Evolutionary conservation across 1,140 invertebrate species (phyloP), one percentile per base, ranked within the genome.

Genomic region (Drosophila teissieri): DNA sequence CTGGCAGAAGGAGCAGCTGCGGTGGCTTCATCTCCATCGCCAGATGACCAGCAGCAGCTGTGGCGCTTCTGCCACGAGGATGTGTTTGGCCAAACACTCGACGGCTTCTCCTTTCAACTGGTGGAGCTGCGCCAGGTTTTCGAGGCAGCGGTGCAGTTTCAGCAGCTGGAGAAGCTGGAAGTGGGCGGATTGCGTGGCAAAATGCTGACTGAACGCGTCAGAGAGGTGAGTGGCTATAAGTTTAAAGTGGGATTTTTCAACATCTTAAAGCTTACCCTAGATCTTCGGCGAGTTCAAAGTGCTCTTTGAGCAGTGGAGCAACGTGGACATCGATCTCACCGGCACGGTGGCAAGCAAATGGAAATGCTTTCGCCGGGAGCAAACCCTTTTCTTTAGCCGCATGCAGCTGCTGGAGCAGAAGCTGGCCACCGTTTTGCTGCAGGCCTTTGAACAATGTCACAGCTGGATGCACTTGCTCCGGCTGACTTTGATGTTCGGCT

Each of bases 91-190:
- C 91, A 95, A 67, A 82, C 90, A 57, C 94, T 95, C 57, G 93
- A 95, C 64, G 93, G 94, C 76, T 96, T 96, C 91, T 81, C 94
- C 11, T 91, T 94, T 42, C 93, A 96, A 68, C 92, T 94, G 3
- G 42, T 70, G 15, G 74, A 93, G 54, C 85, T 94, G 15, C 91
- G 96, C 93, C 91, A 93, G 19, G 93, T 97, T 69, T 95, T 97
- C 80, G 94, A 95, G 48, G 94, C 95, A 3, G 94, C 95, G 0
- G 90, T 95, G n/a, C 96, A 97, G 85, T 97, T 97, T 81, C 93
- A 95, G 56, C 97, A 96, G 90, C 91, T 98, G 24, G 97, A 97
- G 92, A 96, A 96, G 92, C 93, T 97, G 3, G 97, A 97, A 93
- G 94, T 97, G 51, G 95, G 95, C 19, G 96, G 96, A 1, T 93